These are phyloP conservation scores for Tautogolabrus adspersus DNA, from an alignment of 2,113 vertebrate genomes.

Conservation along the genomic window DNA sequence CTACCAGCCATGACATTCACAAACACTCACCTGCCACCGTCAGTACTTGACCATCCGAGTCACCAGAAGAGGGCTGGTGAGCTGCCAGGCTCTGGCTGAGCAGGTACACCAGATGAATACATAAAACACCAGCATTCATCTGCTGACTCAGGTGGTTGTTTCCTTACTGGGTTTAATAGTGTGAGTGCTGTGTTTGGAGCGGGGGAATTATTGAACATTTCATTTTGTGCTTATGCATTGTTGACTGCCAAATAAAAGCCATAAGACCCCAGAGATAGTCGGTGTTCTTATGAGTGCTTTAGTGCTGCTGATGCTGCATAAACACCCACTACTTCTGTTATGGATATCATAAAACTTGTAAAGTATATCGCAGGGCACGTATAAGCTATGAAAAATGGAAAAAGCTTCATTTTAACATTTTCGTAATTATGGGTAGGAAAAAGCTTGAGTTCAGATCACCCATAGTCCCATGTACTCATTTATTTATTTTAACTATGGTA, in stretches of 20 bases:
- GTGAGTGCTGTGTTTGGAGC: background rate
- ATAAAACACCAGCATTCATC: background rate
- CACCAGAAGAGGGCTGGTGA: slow-evolving; percentile 14
- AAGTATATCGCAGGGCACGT: background rate
- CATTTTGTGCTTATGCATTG: background rate
- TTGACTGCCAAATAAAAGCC: slow-evolving; percentile 13
- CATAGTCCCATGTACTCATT: background rate
- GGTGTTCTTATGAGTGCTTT: background rate
- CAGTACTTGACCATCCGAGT: slow-evolving; percentile 3
- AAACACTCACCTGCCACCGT: background rate
- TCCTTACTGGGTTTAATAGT: background rate
- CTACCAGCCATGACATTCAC: background rate
- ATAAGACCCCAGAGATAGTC: background rate
- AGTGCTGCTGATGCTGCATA: slow-evolving; percentile 14
- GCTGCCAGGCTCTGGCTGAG: slow-evolving; percentile 8
- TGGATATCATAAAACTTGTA: background rate
- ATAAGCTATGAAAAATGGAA: background rate
- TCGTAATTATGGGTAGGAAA: too few species aligned
- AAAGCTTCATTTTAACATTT: background rate
- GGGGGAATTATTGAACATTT: background rate
- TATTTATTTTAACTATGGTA: background rate
- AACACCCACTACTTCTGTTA: slow-evolving; percentile 11
- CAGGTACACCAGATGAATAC: background rate
- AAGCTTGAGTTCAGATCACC: too few species aligned
- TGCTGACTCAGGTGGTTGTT: background rate